These are phyloP conservation scores for Dolichallabes microphthalmus DNA, from an alignment of 2,113 vertebrate species.

Conservation along the genomic window DNA sequence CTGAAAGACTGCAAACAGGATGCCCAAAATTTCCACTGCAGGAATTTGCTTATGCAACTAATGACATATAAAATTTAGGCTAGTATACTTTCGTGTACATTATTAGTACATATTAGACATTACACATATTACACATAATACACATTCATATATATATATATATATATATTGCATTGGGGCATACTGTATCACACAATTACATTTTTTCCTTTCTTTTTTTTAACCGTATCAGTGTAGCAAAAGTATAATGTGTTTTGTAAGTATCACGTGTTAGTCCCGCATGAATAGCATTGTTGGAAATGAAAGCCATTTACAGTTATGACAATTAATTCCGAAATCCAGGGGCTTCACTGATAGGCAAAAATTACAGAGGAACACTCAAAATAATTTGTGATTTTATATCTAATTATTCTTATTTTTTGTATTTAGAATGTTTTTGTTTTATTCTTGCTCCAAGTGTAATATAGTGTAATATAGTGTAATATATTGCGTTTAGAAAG, in stretches of 20 bases:
- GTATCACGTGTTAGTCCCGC: not conserved
- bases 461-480: not conserved
- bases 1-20: not conserved
- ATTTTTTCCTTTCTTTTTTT: too few species aligned
- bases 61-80: not conserved
- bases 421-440: not conserved
- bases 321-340: constrained; percentile 24
- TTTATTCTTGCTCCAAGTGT: not conserved
- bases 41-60: not conserved
- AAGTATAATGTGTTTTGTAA: not conserved
- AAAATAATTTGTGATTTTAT: not conserved
- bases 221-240: too few species aligned
- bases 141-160: too few species aligned
- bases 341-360: not conserved
- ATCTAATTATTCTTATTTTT: not conserved
- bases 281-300: constrained; percentile 48
- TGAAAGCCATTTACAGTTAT: constrained; percentile 44
- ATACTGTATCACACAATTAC: too few species aligned
- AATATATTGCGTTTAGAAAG: constrained; percentile 1
- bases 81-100: too few species aligned
- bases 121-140: too few species aligned
- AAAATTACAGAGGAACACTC: not conserved
- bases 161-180: too few species aligned
- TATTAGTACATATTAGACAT: too few species aligned
- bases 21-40: constrained; percentile 8